Percentiles rank a stretch among this genome's conserved stretches.
These are phyloP conservation scores for Scortum barcoo DNA, from an alignment of 2,113 vertebrate species.

Conservation along the genomic window DNA sequence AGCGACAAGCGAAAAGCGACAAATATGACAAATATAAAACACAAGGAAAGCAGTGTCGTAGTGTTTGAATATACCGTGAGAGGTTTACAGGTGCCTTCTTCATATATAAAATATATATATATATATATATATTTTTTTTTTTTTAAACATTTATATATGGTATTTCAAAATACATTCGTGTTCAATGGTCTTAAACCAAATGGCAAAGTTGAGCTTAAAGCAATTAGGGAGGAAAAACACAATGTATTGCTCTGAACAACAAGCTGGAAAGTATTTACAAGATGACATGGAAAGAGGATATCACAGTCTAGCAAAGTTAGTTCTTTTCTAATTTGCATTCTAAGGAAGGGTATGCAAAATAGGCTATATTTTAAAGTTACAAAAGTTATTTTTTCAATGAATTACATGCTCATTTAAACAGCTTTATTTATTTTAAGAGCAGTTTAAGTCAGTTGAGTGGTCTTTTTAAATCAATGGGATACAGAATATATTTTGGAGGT, in stretches of 20 bases:
- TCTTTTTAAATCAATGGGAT: too few species aligned
- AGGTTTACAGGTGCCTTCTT: background rate
- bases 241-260: background rate
- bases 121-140: too few species aligned
- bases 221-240: background rate
- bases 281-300: background rate
- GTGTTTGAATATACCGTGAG: background rate
- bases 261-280: background rate
- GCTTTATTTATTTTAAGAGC: background rate
- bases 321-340: slow-evolving; percentile 8
- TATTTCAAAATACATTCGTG: background rate
- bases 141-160: too few species aligned
- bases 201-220: background rate
- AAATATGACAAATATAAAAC: background rate
- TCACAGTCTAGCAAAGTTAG: too few species aligned
- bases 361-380: background rate
- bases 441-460: background rate
- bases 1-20: too few species aligned
- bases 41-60: background rate
- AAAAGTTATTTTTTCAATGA: background rate
- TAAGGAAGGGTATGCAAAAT: background rate
- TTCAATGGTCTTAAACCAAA: background rate
- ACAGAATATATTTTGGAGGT: background rate
- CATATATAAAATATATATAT: background rate
- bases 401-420: background rate